Evolutionary conservation across 2,888 invertebrate genomes (phyloP), one percentile per base, ranked within the genome.

Genomic region (Tethea ocularis): DNA sequence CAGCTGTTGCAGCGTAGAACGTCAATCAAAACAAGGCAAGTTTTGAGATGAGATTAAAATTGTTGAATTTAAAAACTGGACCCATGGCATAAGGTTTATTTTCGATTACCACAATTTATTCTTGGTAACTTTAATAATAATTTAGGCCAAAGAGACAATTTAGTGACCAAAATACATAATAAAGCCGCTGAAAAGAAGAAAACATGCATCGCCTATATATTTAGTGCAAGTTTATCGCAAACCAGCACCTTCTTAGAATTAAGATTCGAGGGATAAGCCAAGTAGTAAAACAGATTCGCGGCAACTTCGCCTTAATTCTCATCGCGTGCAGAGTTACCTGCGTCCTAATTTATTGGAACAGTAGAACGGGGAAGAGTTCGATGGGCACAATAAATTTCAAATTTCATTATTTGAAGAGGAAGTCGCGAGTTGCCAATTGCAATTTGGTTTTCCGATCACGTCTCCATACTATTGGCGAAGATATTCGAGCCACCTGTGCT

Each of bases 351-450:
- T 87, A 87, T 88, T 83, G 82, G 83, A 80, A 81, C 77, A 86
- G 79, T 76, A 68, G 83, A 85, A 82, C 85, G 79, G 75, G 72
- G 77, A 72, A 77, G 72, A 77, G 70, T 83, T 85, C 82, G 84
- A 89, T 88, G 83, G 87, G 79, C 77, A 85, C 87, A 89, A 90
- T 91, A 91, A 90, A 91, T 90, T 91, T 90, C 84, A 90, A 89
- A 91, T 90, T 90, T 90, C 88, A 89, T 91, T 90, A 90, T 90
- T 90, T 90, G 89, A 89, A 88, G 84, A 91, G 89, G 87, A 89
- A 87, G 87, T 88, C 87, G 86, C 87, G 84, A 88, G 85, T 86
- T 87, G 85, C 84, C 88, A 87, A 88, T 88, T 83, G 86, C 84
- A 74, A 87, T 88, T 85, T 80, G 80, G 87, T 83, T 90, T 89